phyloP scores from a whole-genome alignment of 2,797 vertebrate species.

The Rhyacichthys aspro region DNA sequence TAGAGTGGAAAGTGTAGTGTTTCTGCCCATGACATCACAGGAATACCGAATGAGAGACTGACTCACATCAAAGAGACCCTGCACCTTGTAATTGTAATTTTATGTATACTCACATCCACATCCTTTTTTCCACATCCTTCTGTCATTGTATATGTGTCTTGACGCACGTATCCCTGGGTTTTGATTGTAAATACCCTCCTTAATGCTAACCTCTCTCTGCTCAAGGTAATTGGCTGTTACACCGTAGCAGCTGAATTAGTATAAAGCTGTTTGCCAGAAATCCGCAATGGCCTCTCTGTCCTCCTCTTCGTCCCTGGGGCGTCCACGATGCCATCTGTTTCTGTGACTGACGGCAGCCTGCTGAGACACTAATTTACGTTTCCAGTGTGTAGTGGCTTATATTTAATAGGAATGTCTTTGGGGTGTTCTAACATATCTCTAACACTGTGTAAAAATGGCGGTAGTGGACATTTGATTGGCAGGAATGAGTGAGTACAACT shows the following conservation, averaged over 20 bases:
- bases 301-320: conserved; percentile 55
- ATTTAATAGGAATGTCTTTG: conserved; percentile 39
- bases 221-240: conserved; percentile 45
- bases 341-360: conserved; percentile 48
- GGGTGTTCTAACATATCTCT: conserved; percentile 31
- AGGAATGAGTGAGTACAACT: conserved; percentile 27
- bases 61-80: conserved; percentile 5
- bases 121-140: no score
- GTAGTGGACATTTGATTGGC: conserved; percentile 50
- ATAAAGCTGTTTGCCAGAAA: conserved; percentile 42
- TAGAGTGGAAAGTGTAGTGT: conserved; percentile 37
- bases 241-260: conserved; percentile 40
- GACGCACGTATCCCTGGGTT: not conserved
- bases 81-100: conserved; percentile 5
- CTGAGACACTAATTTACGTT: conserved; percentile 47
- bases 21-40: conserved; percentile 38
- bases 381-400: conserved; percentile 30
- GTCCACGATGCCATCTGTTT: conserved; percentile 58
- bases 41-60: conserved; percentile 50
- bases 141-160: not conserved
- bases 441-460: conserved; percentile 33
- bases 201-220: conserved; percentile 14
- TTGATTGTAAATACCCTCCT: conserved; percentile 10
- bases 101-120: not conserved
- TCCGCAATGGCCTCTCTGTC: conserved; percentile 46